Base-by-base conservation (phyloP, 2,797 vertebrate species). In the Sebastes cheni region DNA sequence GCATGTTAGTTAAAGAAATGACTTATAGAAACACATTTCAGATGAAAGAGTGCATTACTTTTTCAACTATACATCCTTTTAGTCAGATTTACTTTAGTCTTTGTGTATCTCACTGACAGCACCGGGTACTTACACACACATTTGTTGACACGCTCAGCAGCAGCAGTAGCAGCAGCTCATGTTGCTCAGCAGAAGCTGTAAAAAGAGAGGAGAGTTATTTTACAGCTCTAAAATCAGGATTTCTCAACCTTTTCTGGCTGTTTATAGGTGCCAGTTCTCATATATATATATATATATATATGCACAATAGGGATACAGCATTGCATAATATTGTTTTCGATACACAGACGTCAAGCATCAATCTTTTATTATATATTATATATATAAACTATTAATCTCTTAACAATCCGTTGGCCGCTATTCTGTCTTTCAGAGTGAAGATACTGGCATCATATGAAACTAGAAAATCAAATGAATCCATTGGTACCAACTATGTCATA, bases 21-120 rank as follows among this genome's bases (percentile, higher is more conserved):
- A 36, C 56, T 46, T 81, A 72, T 14, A 71, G 60, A 61, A 67
- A 69, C 72, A 83, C 58, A 71, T 68, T 55, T 60, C 13, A 46
- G n/a, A 81, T 73, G 32, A 79, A 75, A 69, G 22, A 29, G 20
- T 14, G 30, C 13, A 18, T 7, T 20, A 36, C n/a, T 72, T 16
- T 52, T 36, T 39, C 50, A 75, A 56, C 75, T 34, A 36, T 56
- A 72, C 61, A 8, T 71, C 30, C 11, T 56, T 79, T 62, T 54
- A 68, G 68, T 70, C 22, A n/a, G 50, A 32, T 67, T 69, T 58
- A 58, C 66, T 62, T 39, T 16, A 16, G 29, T 27, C 7, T 73
- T 23, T 25, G 71, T 60, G 52, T 8, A 10, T 64, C 42, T 6
- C 8, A 3, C 18, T 30, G 25, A 60, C 56, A 34, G n/a, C 64